A percentile compares a stretch with the other conserved stretches of the same genome.
Evolutionary conservation across 2,797 vertebrate species (phyloP).

Genomic region (Enteromius thamalakanensis): DNA sequence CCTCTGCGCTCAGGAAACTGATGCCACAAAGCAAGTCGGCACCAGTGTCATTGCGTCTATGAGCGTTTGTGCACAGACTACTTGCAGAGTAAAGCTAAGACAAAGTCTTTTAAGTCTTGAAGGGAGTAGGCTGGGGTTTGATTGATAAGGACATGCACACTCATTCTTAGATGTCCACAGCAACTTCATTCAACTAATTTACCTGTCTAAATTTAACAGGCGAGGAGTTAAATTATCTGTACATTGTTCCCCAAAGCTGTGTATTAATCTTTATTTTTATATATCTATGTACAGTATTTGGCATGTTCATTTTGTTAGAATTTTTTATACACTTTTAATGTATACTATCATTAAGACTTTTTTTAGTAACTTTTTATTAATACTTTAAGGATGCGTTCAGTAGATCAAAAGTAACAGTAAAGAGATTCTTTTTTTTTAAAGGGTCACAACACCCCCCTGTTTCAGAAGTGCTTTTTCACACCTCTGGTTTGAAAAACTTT

Average conservation of each 20-base stretch:
- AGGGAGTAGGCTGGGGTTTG: not conserved
- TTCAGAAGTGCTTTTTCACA: no score
- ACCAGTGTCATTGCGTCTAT: not conserved
- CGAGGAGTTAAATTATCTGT: not conserved
- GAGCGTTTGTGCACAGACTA: not conserved
- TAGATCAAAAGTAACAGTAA: not conserved
- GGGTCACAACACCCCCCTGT: no score
- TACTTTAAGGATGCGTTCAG: not conserved
- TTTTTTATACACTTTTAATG: not conserved
- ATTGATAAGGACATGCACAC: not conserved
- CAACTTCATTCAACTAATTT: not conserved
- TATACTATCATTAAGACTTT: not conserved
- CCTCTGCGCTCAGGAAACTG: slow-evolving; percentile 25
- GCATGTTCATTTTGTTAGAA: not conserved
- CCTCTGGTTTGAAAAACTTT: no score
- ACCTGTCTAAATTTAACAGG: not conserved
- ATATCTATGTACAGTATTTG: not conserved
- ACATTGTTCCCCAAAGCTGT: not conserved
- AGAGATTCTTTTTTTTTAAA: not conserved
- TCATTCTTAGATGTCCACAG: slow-evolving; percentile 13
- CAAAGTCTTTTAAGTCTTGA: slow-evolving; percentile 12
- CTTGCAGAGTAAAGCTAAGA: not conserved
- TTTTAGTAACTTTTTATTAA: no score
- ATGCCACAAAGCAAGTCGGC: slow-evolving; percentile 10
- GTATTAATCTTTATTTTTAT: not conserved